These are phyloP conservation scores for Mormoops blainvillei DNA, from an alignment of 2,113 vertebrate species.

Conservation along the genomic window DNA sequence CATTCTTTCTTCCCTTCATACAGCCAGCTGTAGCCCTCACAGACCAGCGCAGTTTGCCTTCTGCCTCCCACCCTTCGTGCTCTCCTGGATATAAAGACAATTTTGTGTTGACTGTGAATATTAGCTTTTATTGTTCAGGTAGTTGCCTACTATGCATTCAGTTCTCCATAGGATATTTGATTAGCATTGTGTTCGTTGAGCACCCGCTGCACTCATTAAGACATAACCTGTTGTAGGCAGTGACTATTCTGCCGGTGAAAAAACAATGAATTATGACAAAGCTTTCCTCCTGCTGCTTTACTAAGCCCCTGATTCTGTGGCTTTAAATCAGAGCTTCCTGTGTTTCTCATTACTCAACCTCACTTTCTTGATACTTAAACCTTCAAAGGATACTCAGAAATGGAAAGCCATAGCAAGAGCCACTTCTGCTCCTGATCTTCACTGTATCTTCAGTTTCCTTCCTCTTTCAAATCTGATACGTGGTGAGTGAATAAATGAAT, in stretches of 20 bases:
- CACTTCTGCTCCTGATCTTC: background rate
- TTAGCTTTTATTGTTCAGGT: background rate
- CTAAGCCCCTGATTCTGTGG: background rate
- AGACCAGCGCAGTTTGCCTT: background rate
- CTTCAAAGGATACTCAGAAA: conserved; percentile 8
- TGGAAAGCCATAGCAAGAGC: background rate
- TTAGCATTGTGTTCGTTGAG: background rate
- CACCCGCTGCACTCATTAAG: conserved; percentile 7
- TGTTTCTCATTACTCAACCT: background rate
- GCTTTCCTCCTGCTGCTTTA: background rate
- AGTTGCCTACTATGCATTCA: background rate
- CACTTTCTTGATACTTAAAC: background rate
- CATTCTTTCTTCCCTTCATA: background rate
- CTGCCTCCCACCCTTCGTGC: background rate
- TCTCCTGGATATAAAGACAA: background rate
- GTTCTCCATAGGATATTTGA: background rate
- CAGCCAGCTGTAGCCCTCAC: background rate
- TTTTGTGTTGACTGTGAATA: background rate
- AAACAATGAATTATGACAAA: background rate
- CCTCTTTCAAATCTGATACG: background rate
- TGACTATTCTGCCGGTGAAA: background rate
- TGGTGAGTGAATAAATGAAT: background rate
- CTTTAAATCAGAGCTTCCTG: background rate
- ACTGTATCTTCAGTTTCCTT: background rate
- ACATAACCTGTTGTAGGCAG: background rate